A percentile compares a stretch with the other conserved stretches of the same genome.
phyloP scores from a whole-genome alignment of 1,140 invertebrate species.

The Muscidifurax raptorellus region DNA sequence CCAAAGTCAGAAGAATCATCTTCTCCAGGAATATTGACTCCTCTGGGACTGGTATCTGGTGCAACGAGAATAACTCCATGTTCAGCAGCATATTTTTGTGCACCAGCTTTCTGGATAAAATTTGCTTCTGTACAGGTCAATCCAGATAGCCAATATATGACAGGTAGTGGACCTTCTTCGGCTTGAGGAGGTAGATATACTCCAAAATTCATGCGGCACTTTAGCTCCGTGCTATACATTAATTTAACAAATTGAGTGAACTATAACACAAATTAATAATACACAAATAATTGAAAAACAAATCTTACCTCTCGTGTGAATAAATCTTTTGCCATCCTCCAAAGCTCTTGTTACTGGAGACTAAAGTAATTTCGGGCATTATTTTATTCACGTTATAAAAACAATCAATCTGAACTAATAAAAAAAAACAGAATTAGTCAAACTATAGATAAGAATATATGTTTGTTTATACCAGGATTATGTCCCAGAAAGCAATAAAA shows the following conservation, averaged over 20 bases:
- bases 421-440: background rate
- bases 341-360: conserved; percentile 85
- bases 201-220: conserved; percentile 95
- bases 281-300: background rate
- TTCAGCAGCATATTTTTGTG: conserved; percentile 90
- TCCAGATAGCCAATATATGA: conserved; percentile 96
- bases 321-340: conserved; percentile 91
- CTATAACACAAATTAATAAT: background rate
- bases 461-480: no score
- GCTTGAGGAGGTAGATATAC: conserved; percentile 90
- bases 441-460: background rate
- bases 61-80: conserved; percentile 90
- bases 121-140: conserved; percentile 97
- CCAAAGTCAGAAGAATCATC: conserved; percentile 96
- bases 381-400: conserved; percentile 31
- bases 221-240: conserved; percentile 80
- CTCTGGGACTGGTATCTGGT: conserved; percentile 97
- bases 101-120: conserved; percentile 96
- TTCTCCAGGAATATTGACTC: conserved; percentile 91
- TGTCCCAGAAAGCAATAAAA: background rate
- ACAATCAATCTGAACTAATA: background rate
- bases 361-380: conserved; percentile 76
- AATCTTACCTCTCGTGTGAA: conserved; percentile 83
- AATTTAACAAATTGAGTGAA: conserved; percentile 14
- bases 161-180: conserved; percentile 82